A percentile compares a stretch with the other conserved stretches of the same genome.
Evolutionary conservation across 1,140 invertebrate genomes (phyloP).

Genomic region (Lepidurus apus): DNA sequence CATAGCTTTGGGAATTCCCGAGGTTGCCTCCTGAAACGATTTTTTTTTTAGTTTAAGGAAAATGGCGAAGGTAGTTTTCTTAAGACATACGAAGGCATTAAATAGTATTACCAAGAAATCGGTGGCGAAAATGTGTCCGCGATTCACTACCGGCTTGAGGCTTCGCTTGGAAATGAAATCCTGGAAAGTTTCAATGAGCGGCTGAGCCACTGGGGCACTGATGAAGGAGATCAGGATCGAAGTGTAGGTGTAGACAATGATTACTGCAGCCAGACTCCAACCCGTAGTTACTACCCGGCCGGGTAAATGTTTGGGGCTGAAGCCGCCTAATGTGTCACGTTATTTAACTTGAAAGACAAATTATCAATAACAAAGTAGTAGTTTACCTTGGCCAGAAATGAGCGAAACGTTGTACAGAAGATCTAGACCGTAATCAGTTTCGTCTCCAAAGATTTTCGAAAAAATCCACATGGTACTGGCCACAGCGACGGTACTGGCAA

Average conservation of each 20-base stretch:
- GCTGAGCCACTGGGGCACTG: background rate
- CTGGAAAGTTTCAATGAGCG: background rate
- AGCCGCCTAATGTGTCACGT: background rate
- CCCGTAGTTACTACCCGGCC: background rate
- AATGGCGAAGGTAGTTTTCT: too few species aligned
- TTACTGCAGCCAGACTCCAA: background rate
- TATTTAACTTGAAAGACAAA: too few species aligned
- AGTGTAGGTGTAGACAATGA: background rate
- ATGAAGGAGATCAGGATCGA: background rate
- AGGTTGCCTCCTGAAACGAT: background rate
- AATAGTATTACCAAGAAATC: background rate
- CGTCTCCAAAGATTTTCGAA: background rate
- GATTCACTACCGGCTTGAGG: background rate
- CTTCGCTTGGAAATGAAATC: background rate
- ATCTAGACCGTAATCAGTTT: background rate
- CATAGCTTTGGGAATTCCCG: constrained; percentile 1
- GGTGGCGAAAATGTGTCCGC: background rate
- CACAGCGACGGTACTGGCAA: background rate
- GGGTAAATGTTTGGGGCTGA: background rate
- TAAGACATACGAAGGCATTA: background rate
- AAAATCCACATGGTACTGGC: background rate
- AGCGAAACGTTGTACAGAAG: background rate
- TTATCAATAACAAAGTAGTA: too few species aligned
- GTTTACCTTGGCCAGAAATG: background rate
- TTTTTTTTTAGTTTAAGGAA: too few species aligned